A percentile compares a stretch with the other conserved stretches of the same genome.
Conservation (phyloP, 2,113 vertebrate genomes). For the Phainopepla nitens region DNA sequence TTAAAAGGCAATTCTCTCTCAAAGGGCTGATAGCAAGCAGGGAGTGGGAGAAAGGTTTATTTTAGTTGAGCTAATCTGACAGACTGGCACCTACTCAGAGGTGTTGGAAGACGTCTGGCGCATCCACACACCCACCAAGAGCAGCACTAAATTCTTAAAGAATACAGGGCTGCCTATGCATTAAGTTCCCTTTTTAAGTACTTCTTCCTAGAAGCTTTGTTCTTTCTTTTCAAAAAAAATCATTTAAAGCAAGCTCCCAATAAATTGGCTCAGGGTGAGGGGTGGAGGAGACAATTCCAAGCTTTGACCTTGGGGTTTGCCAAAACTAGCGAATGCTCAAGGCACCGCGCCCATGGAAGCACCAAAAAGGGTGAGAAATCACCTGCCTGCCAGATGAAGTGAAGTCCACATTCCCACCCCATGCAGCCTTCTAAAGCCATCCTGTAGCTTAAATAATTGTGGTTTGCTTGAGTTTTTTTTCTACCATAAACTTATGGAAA, state of each 20-base stretch:
- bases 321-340: neutral
- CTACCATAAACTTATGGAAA: rapidly evolving
- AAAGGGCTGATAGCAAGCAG: conserved; percentile 10
- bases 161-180: neutral
- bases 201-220: neutral
- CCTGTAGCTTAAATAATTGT: neutral
- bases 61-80: conserved; percentile 48
- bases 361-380: neutral
- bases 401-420: neutral
- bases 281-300: neutral
- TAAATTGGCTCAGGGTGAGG: neutral
- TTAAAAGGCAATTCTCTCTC: conserved; percentile 21
- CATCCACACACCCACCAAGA: conserved; percentile 20
- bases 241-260: neutral
- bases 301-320: neutral
- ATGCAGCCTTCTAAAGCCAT: neutral
- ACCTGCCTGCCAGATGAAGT: neutral
- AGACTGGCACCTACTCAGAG: conserved; percentile 55
- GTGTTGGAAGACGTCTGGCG: conserved; percentile 36
- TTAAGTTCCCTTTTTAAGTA: neutral
- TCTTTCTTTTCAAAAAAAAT: neutral
- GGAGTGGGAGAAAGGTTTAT: conserved; percentile 45
- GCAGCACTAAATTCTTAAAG: neutral
- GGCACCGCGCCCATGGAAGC: neutral
- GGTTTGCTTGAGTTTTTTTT: neutral